Percentiles rank a stretch among this genome's conserved stretches.
phyloP scores from a whole-genome alignment of 2,113 vertebrate species.

The Oenanthe melanoleuca region DNA sequence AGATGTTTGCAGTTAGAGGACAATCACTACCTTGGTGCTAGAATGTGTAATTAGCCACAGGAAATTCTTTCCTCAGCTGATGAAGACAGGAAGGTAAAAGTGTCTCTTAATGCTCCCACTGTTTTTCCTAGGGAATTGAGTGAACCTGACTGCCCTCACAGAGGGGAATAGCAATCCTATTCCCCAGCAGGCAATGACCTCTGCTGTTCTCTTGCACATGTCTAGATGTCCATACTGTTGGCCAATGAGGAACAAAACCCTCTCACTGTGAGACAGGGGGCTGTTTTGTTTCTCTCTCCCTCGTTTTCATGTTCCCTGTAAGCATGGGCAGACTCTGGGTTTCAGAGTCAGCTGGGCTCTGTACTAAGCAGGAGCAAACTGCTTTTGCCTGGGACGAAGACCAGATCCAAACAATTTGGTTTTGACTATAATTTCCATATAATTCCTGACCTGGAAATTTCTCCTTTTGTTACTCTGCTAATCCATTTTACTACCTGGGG shows the following conservation, averaged over 20 bases:
- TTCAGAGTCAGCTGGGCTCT: background rate
- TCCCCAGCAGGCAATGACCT: background rate
- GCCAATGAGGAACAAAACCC: background rate
- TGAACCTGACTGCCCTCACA: background rate
- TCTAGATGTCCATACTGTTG: background rate
- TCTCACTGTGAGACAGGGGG: background rate
- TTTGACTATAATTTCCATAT: background rate
- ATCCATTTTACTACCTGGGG: background rate
- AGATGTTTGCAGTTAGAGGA: background rate
- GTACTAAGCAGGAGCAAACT: background rate
- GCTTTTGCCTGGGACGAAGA: background rate
- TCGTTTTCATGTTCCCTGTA: background rate
- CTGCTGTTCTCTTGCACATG: background rate
- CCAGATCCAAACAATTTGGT: background rate
- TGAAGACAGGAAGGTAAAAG: conserved; percentile 31
- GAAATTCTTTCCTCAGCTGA: conserved; percentile 32
- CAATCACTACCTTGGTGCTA: background rate
- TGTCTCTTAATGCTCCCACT: background rate
- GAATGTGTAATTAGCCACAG: conserved; percentile 33
- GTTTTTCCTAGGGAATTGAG: background rate
- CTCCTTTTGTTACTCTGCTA: conserved; percentile 7
- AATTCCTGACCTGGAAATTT: background rate
- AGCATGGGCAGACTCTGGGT: background rate
- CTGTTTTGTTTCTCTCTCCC: background rate
- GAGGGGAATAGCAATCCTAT: background rate